Evolutionary conservation across 2,113 vertebrate genomes (phyloP).

Genomic region (Python bivittatus): DNA sequence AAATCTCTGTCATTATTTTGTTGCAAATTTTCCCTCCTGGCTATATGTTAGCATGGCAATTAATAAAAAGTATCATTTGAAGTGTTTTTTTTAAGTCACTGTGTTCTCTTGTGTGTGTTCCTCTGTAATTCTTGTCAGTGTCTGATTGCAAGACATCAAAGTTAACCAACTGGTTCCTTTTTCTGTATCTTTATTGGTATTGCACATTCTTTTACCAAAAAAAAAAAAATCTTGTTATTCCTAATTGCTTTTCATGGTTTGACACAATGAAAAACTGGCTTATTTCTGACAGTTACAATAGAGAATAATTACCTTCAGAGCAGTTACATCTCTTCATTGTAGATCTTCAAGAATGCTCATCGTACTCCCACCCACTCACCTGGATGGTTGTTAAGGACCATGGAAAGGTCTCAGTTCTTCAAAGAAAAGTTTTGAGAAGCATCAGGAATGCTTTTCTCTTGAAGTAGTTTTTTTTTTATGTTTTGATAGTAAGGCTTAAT

Average conservation of each 20-base stretch:
- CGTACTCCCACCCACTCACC: not conserved
- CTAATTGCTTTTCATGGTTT: not conserved
- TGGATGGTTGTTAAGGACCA: not conserved
- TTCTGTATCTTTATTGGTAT: too few relatives aligned
- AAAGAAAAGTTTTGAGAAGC: not conserved
- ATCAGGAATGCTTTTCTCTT: not conserved
- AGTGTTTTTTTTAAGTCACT: not conserved
- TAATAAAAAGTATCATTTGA: not conserved
- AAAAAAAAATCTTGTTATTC: not conserved
- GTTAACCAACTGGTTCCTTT: not conserved
- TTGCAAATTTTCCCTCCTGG: not conserved
- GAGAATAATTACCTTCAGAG: not conserved
- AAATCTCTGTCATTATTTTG: not conserved
- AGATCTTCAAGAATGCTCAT: not conserved
- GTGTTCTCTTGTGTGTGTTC: not conserved
- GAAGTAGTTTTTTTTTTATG: too few relatives aligned
- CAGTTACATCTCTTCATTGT: not conserved
- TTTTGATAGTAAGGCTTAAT: too few relatives aligned
- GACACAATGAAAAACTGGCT: not conserved
- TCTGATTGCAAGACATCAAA: not conserved
- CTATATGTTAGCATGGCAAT: not conserved
- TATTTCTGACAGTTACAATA: not conserved
- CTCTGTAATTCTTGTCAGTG: not conserved
- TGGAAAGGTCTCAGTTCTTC: not conserved
- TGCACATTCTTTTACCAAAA: too few relatives aligned